Evolutionary conservation across 1,140 invertebrate genomes (phyloP), one percentile per base, ranked within the genome.

Genomic region (Lepidurus packardi): DNA sequence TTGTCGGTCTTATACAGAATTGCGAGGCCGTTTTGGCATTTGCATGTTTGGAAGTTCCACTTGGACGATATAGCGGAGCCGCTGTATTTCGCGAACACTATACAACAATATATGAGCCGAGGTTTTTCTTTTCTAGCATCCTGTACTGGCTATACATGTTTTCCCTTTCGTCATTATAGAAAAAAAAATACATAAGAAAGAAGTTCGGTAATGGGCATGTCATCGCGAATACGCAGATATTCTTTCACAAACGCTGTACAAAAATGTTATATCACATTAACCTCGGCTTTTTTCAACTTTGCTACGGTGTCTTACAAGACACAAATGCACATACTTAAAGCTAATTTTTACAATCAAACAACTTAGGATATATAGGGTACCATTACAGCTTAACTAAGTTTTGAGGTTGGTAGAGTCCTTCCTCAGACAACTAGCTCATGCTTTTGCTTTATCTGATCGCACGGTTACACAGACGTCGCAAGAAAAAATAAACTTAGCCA

Each of bases 81-180:
- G 21, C 53, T 65, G 53, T 65, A 65, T 65, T 65, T 65, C 53
- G 4, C 53, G 53, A n/a, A 65, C 53, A 65, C 6, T 65, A n/a
- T 65, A 65, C 53, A 65, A 16, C 53, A 65, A 65, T 65, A 65
- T 65, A 65, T 65, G 53, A 65, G 21, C 21, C 53, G 13, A 7
- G 21, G 16, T 65, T 65, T 16, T 21, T 21, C 53, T 65, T 34
- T 3, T 34, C 34, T 34, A 4, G 21, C 53, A 65, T 65, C 4
- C 21, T 65, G 53, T 13, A 65, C 53, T n/a, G n/a, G 53, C 53
- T n/a, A 65, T n/a, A 65, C 53, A 7, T 65, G 53, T 65, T 65
- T 65, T 65, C 9, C 0, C 5, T 21, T 21, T 34, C 34, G 3
- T 4, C 53, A 65, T 7, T 65, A 47, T 47, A 47, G 16, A 16